A percentile compares a stretch with the other conserved stretches of the same genome.
Conservation (phyloP, 1,140 invertebrate species). For the Drosophila melanogaster region Release_6_plus_ISO1_MT NT_037436.4:6596001-6596500, state of each 20-base stretch:
- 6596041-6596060: conserved; percentile 88
- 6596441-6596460: conserved; percentile 51
- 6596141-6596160: conserved; percentile 64
- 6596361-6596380: conserved; percentile 58
- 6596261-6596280: conserved; percentile 11
- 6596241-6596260: conserved; percentile 62
- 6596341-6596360: conserved; percentile 73
- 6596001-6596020: conserved; percentile 87
- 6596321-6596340: conserved; percentile 63
- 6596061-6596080: conserved; percentile 89
- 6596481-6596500: conserved; percentile 21
- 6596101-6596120: conserved; percentile 73
- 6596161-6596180: conserved; percentile 73
- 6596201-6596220: conserved; percentile 68
- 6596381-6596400: conserved; percentile 43
- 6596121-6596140: conserved; percentile 70
- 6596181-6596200: conserved; percentile 56
- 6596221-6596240: conserved; percentile 67
- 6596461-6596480: conserved; percentile 48
- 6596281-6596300: conserved; percentile 29
- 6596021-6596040: conserved; percentile 88
- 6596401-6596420: conserved; percentile 3
- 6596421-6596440: conserved; percentile 16
- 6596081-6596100: conserved; percentile 74
- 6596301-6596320: conserved; percentile 72